Conservation (phyloP, 2,888 invertebrate genomes). For the Oithona nana region DNA sequence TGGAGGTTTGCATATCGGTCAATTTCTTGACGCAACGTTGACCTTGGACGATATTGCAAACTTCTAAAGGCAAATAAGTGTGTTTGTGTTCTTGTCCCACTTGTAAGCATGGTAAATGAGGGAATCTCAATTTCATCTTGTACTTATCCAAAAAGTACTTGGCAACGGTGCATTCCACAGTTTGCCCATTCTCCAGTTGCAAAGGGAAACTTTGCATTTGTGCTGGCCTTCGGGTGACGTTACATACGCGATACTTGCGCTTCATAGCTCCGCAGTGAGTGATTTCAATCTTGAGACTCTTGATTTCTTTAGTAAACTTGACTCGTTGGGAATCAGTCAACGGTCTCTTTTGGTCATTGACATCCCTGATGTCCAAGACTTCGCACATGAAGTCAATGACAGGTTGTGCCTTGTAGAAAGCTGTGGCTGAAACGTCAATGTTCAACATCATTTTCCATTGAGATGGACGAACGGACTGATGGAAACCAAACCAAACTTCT, state of each 20-base stretch:
- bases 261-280: constrained; percentile 99
- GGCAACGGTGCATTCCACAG: constrained; percentile 98
- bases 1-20: constrained; percentile 99
- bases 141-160: constrained; percentile 99
- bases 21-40: constrained; percentile 98
- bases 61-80: constrained; percentile 95
- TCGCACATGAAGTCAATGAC: constrained; percentile 99
- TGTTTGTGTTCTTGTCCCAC: constrained; percentile 99
- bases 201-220: constrained; percentile 99
- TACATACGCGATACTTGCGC: constrained; percentile 96
- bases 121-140: constrained; percentile 89
- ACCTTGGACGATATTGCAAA: constrained; percentile 97
- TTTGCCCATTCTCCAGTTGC: constrained; percentile 96
- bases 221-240: constrained; percentile 93
- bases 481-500: constrained; percentile 99
- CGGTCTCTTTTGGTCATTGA: constrained; percentile 85
- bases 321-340: constrained; percentile 95
- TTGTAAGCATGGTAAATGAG: constrained; percentile 97
- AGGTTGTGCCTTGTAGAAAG: constrained; percentile 98
- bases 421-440: constrained; percentile 98
- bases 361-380: constrained; percentile 87
- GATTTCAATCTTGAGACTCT: constrained; percentile 98
- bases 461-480: constrained; percentile 95
- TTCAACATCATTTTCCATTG: constrained; percentile 99
- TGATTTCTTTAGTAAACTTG: constrained; percentile 99